Conservation (phyloP, 2,888 invertebrate genomes). For the Peribatodes rhomboidaria region DNA sequence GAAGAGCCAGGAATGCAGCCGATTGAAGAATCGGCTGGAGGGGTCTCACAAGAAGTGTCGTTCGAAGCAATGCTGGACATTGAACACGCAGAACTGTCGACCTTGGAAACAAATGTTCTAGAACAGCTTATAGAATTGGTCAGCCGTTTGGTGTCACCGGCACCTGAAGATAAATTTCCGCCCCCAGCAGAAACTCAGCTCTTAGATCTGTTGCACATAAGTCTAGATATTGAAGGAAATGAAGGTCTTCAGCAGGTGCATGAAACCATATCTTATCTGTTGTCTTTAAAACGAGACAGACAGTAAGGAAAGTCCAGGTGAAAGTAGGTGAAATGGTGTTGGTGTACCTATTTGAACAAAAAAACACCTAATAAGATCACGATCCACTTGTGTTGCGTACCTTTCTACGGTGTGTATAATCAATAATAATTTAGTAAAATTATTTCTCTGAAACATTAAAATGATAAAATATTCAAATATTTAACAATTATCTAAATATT, state of each 20-base stretch:
- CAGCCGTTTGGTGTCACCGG: slow-evolving; percentile 6
- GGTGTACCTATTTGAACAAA: neutral
- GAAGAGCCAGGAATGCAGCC: no score
- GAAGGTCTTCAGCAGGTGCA: slow-evolving; percentile 10
- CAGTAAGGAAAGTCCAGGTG: neutral
- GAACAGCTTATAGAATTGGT: slow-evolving; percentile 23
- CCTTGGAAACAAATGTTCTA: slow-evolving; percentile 16
- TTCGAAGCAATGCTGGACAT: slow-evolving; percentile 29
- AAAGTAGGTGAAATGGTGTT: neutral
- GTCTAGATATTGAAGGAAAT: slow-evolving; percentile 2
- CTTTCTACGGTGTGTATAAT: no score
- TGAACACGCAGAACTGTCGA: slow-evolving; percentile 1
- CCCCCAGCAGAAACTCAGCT: slow-evolving; percentile 11
- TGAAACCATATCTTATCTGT: slow-evolving; percentile 19
- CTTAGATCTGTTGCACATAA: slow-evolving; percentile 14
- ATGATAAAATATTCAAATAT: no score
- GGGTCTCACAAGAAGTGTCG: neutral
- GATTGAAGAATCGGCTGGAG: neutral
- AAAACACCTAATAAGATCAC: neutral
- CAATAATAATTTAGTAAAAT: no score
- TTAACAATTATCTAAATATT: no score
- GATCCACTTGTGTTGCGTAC: no score
- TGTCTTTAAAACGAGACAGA: slow-evolving; percentile 3
- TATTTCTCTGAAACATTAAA: no score
- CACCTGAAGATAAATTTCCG: slow-evolving; percentile 10